Evolutionary conservation across 2,888 invertebrate genomes (phyloP).

Genomic region (Amblyjoppa fuscipennis): DNA sequence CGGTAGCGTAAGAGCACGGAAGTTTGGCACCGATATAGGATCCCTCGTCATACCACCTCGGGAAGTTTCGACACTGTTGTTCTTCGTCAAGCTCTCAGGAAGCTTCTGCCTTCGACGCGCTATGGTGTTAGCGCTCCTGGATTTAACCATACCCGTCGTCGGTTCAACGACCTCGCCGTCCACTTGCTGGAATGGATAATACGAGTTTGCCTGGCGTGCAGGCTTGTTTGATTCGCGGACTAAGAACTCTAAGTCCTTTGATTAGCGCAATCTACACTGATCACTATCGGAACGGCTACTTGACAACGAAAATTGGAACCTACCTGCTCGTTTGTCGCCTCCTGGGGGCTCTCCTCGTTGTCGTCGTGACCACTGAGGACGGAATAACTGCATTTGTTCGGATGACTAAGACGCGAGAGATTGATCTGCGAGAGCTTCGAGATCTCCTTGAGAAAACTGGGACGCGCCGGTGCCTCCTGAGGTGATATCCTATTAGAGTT

Average conservation of each 20-base stretch:
- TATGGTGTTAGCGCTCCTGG: constrained; percentile 85
- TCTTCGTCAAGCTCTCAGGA: constrained; percentile 72
- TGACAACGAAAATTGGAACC: constrained; percentile 12
- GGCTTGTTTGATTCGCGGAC: constrained; percentile 72
- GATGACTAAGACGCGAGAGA: constrained; percentile 88
- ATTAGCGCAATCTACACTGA: constrained; percentile 7
- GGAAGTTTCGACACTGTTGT: constrained; percentile 65
- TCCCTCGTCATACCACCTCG: constrained; percentile 87
- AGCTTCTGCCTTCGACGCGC: constrained; percentile 82
- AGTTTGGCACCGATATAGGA: constrained; percentile 91
- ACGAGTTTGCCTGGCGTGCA: constrained; percentile 82
- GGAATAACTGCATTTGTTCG: constrained; percentile 90
- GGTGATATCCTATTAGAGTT: constrained; percentile 84
- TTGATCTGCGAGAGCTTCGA: constrained; percentile 91
- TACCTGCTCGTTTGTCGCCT: constrained; percentile 73
- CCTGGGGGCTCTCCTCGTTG: constrained; percentile 87
- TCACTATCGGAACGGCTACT: background rate
- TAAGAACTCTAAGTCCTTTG: constrained; percentile 48
- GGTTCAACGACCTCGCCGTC: constrained; percentile 83
- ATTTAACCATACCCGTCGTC: constrained; percentile 85
- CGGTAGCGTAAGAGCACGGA: constrained; percentile 88
- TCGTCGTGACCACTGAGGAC: constrained; percentile 89
- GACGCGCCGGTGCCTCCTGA: constrained; percentile 83
- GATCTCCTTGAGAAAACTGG: constrained; percentile 89
- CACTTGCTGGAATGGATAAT: constrained; percentile 85